Base-by-base conservation (phyloP, 2,888 invertebrate genomes). In the Drosophila antonietae region DNA sequence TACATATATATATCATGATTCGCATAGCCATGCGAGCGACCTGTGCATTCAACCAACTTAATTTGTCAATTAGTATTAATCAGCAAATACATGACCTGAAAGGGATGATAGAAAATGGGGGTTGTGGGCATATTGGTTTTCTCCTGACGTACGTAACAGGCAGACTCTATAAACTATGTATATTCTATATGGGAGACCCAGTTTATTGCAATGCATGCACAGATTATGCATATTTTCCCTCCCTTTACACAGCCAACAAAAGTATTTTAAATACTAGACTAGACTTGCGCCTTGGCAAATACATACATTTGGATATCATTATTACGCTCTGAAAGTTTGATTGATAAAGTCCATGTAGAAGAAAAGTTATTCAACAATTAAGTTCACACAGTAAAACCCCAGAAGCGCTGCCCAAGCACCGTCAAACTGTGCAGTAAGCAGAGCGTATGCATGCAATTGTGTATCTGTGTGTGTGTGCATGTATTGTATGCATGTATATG, bases 21-120 rank as follows among this genome's bases (percentile, higher is more conserved):
- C 6, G 28, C 28, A 28, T 28, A 28, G 28, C 28, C 28, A 28
- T 28, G 28, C 6, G 28, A 28, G 6, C 28, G 28, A 28, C 28
- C 28, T 28, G 28, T 47, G 46, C 46, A 8, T 28, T 47, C 8
- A 47, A 9, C 46, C 23, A 47, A 47, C 8, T 9, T 47, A 28
- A 47, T 47, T 28, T 28, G 28, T 28, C 47, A 47, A 47, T 47
- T 47, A 47, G 47, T 28, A 28, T 47, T 47, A 47, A 47, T 47
- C 28, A 47, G 47, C 28, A 15, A 47, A 8, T 28, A 2, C 15
- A 28, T 47, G 15, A 15, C 2, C 28, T 47, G 15, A 15, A 28
- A 28, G 46, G 15, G 15, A 8, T 15, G 15, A 5, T 5, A 20
- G 43, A 5, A 44, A 12, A 20, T 44, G 44, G 6, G 6, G 12